Conservation (phyloP, 2,113 vertebrate genomes). For the Ifrita kowaldi region DNA sequence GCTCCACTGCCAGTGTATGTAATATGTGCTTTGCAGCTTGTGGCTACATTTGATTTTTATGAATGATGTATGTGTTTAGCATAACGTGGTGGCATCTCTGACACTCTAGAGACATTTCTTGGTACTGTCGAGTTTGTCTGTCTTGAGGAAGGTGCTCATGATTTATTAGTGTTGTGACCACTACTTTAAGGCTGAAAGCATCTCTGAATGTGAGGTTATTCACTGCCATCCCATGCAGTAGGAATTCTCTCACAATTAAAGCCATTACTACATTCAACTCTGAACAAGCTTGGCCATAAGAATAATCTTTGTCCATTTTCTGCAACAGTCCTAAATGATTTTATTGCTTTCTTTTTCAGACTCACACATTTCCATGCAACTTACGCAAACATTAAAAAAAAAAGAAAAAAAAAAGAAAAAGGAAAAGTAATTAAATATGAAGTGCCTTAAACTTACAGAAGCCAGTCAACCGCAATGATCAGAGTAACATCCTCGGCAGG, state of each 20-base stretch:
- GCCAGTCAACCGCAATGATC: conserved; percentile 96
- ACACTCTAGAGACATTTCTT: background rate
- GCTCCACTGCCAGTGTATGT: background rate
- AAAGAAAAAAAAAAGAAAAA: background rate
- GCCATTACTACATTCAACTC: background rate
- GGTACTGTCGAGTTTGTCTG: background rate
- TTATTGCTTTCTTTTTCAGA: background rate
- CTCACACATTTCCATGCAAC: background rate
- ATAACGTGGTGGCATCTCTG: background rate
- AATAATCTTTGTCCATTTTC: background rate
- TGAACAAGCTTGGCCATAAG: background rate
- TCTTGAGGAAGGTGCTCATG: background rate
- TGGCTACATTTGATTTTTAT: background rate
- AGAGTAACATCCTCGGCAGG: conserved; percentile 92
- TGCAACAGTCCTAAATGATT: background rate
- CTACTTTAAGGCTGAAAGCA: background rate
- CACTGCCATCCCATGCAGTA: background rate
- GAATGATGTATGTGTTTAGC: background rate
- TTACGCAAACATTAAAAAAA: background rate
- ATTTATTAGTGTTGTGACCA: background rate
- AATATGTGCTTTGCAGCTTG: background rate
- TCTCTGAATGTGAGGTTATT: background rate
- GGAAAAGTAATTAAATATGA: background rate
- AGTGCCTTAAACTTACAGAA: conserved; percentile 85
- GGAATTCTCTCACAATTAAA: background rate